These are phyloP conservation scores for Etia nguti DNA, from an alignment of 2,113 vertebrate genomes.

Conservation along the genomic window DNA sequence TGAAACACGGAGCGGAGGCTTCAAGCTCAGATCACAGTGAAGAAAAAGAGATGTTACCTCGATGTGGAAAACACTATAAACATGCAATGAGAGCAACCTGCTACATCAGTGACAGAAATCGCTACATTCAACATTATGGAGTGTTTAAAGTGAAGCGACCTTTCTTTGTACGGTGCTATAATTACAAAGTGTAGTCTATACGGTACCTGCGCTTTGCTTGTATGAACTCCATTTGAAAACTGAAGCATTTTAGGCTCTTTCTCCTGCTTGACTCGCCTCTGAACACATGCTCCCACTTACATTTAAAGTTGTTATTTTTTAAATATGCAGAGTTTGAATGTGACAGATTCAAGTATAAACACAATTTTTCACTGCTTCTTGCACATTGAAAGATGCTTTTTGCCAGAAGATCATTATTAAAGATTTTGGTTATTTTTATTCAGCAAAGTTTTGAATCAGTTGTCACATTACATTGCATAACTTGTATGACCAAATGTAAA, in stretches of 20 bases:
- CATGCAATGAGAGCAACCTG: not conserved
- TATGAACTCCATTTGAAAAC: not conserved
- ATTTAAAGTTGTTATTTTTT: not conserved
- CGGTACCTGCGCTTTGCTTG: not conserved
- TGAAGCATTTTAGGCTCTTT: not conserved
- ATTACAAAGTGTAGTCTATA: not conserved
- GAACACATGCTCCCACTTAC: not conserved
- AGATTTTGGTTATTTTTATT: rapidly evolving
- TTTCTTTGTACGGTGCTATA: not conserved
- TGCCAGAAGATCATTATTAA: not conserved
- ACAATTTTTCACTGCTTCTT: not conserved
- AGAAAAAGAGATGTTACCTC: not conserved
- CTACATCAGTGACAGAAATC: not conserved
- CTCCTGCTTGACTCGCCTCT: not conserved
- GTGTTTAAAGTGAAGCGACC: not conserved
- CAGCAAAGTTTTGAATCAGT: not conserved
- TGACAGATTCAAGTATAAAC: not conserved
- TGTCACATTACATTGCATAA: rapidly evolving
- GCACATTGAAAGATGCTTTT: not conserved
- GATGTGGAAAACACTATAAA: not conserved
- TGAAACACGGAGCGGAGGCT: not conserved
- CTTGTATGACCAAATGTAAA: not conserved
- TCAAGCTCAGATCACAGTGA: not conserved
- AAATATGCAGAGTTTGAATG: not conserved
- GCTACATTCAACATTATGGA: not conserved